Evolutionary conservation across 1,140 invertebrate species (phyloP), one percentile per base, ranked within the genome.

Genomic region (Drosophila obscura): DNA sequence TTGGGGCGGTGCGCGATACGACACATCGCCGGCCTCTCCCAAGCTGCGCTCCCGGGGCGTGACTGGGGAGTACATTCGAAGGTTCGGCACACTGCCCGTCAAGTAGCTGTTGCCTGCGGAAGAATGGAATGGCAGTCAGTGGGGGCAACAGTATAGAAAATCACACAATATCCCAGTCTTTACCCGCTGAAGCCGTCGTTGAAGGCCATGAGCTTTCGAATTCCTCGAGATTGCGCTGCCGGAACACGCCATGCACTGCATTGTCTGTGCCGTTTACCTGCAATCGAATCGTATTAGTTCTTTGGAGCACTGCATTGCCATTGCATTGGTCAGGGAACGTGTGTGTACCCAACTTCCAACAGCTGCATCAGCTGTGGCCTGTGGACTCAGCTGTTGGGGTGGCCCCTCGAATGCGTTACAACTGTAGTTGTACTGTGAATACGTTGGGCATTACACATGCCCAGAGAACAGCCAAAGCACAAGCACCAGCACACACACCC

Each of bases 201-300:
- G 84, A 65, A 63, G 84, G 82, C 59, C 77, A 62, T 73, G 61
- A 62, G 56, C 88, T 84, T 62, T 90, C 77, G 22, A 85, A 78
- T 72, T 91, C 90, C 55, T 91, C 85, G 43, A 75, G 84, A 63
- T 84, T 73, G 52, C 85, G 85, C 39, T 80, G 75, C 46, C 90
- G 80, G 75, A 91, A 91, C 28, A 91, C 80, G 16, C 90, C 90
- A 62, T 91, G 90, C 9, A 90, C 75, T 56, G 79, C 84, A 51
- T 44, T 83, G 46, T 88, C 82, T 62, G 83, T 83, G 68, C 83
- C 83, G 35, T 88, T 88, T 67, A 88, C 80, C 83, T 88, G 79
- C 46, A 65, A 71, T 50, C 26, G 24, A 46, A 45, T 15, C 26
- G 26, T 11, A 46, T 11, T 41, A 19, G 41, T 63, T 76, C 2